Evolutionary conservation across 2,113 vertebrate species (phyloP), one percentile per base, ranked within the genome.

Genomic region (Notarius lentiginosus): DNA sequence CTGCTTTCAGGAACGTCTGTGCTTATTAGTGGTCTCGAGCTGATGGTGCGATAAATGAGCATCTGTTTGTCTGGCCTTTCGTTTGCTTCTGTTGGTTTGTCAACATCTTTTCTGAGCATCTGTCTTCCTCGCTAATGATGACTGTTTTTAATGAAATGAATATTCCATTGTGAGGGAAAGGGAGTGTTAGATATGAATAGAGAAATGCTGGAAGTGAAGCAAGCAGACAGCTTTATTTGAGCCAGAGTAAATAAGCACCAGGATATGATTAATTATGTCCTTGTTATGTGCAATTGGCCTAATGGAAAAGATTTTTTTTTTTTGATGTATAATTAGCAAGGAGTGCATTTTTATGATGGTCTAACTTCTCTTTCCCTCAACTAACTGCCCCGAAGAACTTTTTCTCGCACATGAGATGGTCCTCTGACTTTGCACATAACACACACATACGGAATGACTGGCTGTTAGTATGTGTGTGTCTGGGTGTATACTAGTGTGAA

Each of bases 261-360:
- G 34, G 70, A 47, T 30, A 55, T 53, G 10, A 79, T 79, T 53
- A 30, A 80, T 86, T 77, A 70, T 68, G n/a, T 12, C 11, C 53
- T 53, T 66, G 72, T 87, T 84, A 60, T 61, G 72, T 30, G 24
- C 82, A 85, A 87, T 70, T 82, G 41, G n/a, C 56, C 30, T 85
- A 83, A 87, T 87, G 79, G 79, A 83, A 66, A 66, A 55, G 30
- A 30, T 30, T 30, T 30, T 30, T 30, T 30, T 41, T 41, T 41
- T 41, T 41, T 60, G 75, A 34, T 34, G 34, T 47, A 22, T 47
- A 87, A 84, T 76, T n/a, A 68, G 73, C 24, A 27, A 47, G 58
- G 53, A 77, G 87, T 77, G 61, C 27, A 27, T 81, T 81, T 81
- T 89, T 76, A 73, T 30, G 15, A 68, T 51, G 68, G 55, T 75